Conservation (phyloP, 2,797 vertebrate species). For the Aselliscus stoliczkanus region DNA sequence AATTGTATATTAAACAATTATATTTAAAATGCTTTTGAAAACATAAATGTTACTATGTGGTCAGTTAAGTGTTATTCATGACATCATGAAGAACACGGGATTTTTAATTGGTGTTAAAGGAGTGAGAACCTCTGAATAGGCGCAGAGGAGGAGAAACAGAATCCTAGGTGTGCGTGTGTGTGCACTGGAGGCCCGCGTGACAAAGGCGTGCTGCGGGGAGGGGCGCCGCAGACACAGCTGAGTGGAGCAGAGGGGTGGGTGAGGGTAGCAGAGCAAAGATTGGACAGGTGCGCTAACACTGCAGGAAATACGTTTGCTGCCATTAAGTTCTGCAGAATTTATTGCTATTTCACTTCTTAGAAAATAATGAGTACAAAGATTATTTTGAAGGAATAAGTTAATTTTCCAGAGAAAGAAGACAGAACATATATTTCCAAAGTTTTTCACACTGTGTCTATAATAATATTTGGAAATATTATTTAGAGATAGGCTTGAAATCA, state of each 20-base stretch:
- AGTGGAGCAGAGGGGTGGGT: neutral
- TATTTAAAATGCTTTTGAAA: neutral
- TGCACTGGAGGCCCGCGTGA: neutral
- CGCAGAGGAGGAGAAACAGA: neutral
- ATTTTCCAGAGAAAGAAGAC: neutral
- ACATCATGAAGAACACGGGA: neutral
- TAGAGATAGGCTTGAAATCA: neutral
- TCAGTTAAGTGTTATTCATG: neutral
- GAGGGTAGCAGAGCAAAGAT: neutral
- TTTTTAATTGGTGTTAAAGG: neutral
- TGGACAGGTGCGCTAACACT: neutral
- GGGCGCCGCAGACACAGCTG: neutral
- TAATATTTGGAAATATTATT: conserved; percentile 4
- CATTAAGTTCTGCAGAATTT: neutral
- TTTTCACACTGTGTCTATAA: neutral
- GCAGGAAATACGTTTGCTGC: neutral
- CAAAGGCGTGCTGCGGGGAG: neutral
- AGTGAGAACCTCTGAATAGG: neutral
- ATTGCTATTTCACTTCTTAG: neutral
- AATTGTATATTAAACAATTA: neutral
- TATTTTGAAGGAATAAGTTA: neutral
- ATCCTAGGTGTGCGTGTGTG: neutral
- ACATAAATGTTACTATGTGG: neutral
- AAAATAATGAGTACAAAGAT: neutral
- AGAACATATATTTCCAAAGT: neutral